Evolutionary conservation across 1,140 invertebrate genomes (phyloP), one percentile per base, ranked within the genome.

Genomic region (Elysia chlorotica): DNA sequence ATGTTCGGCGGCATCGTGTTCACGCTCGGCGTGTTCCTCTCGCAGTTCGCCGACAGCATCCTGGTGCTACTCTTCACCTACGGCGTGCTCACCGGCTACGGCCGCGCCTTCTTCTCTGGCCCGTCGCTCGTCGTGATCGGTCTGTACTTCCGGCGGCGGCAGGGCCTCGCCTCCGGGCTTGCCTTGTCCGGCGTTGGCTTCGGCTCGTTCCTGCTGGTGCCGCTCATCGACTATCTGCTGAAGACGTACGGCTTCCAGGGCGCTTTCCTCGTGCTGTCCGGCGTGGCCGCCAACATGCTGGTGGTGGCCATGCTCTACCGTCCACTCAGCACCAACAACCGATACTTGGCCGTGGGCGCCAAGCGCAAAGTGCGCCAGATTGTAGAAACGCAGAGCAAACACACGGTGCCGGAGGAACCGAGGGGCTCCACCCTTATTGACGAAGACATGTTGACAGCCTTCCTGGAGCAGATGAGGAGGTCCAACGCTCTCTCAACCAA

Each of bases 1-100:
- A 93, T 98, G 30, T 77, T 92, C 1, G 97, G 97, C 53, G 92
- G 92, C 76, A 59, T 96, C 5, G 87, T 98, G 68, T 91, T 92
- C 31, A 89, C 91, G 41, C 38, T 88, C 17, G 93, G 93, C 21
- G 95, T 98, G 81, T 88, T 91, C 0, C 77, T 94, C 10, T 14
- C 0, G 94, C 93, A 2, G 93, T 91, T 82, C 94, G 92, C 81
- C 10, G 10, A 57, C 31, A n/a, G n/a, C n/a, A n/a, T n/a, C n/a
- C n/a, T n/a, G n/a, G n/a, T n/a, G n/a, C 88, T 98, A 2, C 95
- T 93, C 84, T 71, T 97, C 14, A 89, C 92, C 28, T 97, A 94
- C 83, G 95, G 96, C 66, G 82, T 95, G 35, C 76, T 96, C 63
- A 94, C 94, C 90, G 93, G 86, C 62, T 41, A 87, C 33, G 86